Base-by-base conservation (phyloP, 2,888 invertebrate genomes). In the Macaria liturata region DNA sequence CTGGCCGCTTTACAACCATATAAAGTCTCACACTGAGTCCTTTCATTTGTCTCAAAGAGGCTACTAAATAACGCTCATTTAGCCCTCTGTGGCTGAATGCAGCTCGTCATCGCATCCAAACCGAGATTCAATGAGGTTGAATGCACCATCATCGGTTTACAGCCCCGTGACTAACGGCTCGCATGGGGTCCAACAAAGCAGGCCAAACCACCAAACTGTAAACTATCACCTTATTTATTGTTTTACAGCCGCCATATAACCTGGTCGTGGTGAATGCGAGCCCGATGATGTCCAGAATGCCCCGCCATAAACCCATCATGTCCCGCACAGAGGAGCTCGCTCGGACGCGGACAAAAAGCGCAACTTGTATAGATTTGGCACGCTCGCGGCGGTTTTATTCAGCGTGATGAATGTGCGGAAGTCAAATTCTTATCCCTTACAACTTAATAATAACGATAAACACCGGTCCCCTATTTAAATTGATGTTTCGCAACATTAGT, bases 241-340 rank as follows among this genome's bases (percentile, higher is more conserved):
- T 91, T 91, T 91, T 88, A 91, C 86, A 80, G 81, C 85, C 75
- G 76, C 80, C 77, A 85, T 90, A 89, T 84, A 89, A 84, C 86
- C 78, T 80, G 69, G 83, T 76, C 78, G 64, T 72, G 66, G 69
- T 81, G 80, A 81, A 87, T 79, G 75, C 78, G 80, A 72, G 75
- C 58, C 77, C 78, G 81, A 85, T 86, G 77, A 84, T 81, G 79
- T 81, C 62, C 66, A 78, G 81, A 89, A 88, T 83, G 84, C 76
- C 78, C 85, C 81, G 80, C 83, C 87, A 88, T 91, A 90, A 89
- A 91, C 81, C 84, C 81, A 88, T 91, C 85, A 88, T 86, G 86
- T 80, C 73, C 80, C 80, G 74, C 32, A 74, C 80, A 80, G 74
- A 78, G 80, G 75, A 37, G 34, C 34, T 4, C 5, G 34, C 34